These are phyloP conservation scores for Rapana venosa DNA, from an alignment of 2,888 invertebrate genomes.

Conservation along the genomic window DNA sequence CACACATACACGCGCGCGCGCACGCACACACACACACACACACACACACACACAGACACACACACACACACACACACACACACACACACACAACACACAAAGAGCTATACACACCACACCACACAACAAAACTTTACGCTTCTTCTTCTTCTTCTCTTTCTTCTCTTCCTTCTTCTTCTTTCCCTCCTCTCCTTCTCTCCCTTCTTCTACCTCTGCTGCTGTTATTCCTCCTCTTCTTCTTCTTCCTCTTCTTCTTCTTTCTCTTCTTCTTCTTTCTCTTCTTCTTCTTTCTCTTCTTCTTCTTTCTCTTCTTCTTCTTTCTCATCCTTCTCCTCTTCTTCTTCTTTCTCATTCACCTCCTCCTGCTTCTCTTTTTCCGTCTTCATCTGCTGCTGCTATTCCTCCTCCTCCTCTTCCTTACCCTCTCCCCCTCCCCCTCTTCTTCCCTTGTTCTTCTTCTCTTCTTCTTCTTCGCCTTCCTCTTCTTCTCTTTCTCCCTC, in stretches of 20 bases:
- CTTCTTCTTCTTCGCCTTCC: neutral
- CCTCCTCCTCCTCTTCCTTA: neutral
- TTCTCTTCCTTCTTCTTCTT: slow-evolving; percentile 7
- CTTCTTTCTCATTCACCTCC: neutral
- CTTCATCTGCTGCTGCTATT: neutral
- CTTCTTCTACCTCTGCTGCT: no score
- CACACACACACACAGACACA: neutral
- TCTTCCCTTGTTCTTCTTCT: no score
- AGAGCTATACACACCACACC: no score
- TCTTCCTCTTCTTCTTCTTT: no score
- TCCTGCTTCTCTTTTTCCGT: neutral
- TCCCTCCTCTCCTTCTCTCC: neutral
- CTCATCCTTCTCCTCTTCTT: neutral
- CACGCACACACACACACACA: neutral
- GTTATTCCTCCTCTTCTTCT: no score
- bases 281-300: no score
- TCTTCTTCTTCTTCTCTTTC: slow-evolving; percentile 2
- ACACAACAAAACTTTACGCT: no score
- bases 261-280: no score
- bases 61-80: slow-evolving; percentile 11
- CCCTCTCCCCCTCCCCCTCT: neutral
- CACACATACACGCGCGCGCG: neutral
- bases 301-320: neutral
- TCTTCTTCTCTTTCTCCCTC: neutral
- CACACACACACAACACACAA: neutral